A percentile compares a stretch with the other conserved stretches of the same genome.
These are phyloP conservation scores for Scolopax mira DNA, from an alignment of 2,113 vertebrate species.

Conservation along the genomic window DNA sequence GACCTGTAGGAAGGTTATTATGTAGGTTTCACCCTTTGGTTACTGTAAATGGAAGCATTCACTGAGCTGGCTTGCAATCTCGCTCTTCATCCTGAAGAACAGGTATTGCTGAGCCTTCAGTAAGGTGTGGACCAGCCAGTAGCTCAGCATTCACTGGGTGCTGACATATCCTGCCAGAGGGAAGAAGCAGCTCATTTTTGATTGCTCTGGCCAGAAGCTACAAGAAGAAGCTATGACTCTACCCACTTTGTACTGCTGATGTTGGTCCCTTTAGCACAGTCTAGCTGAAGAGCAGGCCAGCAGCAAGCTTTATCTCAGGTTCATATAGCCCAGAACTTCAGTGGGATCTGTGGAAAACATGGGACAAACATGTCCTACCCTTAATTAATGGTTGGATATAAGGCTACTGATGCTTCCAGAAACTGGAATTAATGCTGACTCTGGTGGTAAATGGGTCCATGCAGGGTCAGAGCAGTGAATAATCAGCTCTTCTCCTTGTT, in stretches of 20 bases:
- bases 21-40: neutral
- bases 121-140: neutral
- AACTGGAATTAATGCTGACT: neutral
- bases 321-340: neutral
- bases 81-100: neutral
- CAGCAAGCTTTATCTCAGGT: neutral
- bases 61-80: neutral
- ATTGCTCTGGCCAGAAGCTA: neutral
- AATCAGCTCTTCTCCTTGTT: neutral
- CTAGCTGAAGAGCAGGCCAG: neutral
- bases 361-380: neutral
- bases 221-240: neutral
- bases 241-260: neutral
- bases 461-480: no score
- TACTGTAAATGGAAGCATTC: neutral
- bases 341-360: neutral
- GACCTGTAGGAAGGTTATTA: constrained; percentile 32
- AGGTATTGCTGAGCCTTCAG: neutral
- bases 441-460: no score
- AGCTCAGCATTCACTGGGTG: neutral
- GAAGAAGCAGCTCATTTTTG: neutral
- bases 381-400: neutral
- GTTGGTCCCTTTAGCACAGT: neutral
- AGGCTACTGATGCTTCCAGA: neutral
- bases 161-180: neutral